Conservation (phyloP, 2,888 invertebrate genomes). For the Microctonus aethiopoides region DNA sequence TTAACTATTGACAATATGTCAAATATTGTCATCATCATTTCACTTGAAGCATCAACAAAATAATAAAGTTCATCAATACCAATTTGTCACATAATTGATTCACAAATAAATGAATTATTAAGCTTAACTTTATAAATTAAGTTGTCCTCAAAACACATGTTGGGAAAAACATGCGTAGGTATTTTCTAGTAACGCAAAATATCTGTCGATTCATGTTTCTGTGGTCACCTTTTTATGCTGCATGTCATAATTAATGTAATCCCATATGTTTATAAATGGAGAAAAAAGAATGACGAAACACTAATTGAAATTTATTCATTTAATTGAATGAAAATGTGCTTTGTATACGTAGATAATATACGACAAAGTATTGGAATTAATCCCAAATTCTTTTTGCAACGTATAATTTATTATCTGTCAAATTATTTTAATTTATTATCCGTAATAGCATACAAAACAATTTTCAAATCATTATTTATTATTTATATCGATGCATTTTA, state of each 20-base stretch:
- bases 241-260: background rate
- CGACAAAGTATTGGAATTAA: background rate
- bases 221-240: background rate
- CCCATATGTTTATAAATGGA: background rate
- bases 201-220: constrained; percentile 6
- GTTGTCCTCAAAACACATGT: constrained; percentile 18
- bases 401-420: background rate
- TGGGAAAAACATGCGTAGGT: constrained; percentile 30
- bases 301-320: constrained; percentile 31
- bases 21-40: background rate
- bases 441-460: background rate
- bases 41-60: background rate
- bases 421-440: constrained; percentile 2
- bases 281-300: constrained; percentile 5
- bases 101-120: constrained; percentile 35
- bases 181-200: constrained; percentile 32
- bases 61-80: constrained; percentile 24
- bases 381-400: background rate
- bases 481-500: constrained; percentile 34
- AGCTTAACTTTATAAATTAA: constrained; percentile 1
- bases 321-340: constrained; percentile 1
- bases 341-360: background rate
- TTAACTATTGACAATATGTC: background rate
- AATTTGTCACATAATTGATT: constrained; percentile 54
- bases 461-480: background rate